Evolutionary conservation across 2,888 invertebrate species (phyloP).

Genomic region (Cynaeus angustus): DNA sequence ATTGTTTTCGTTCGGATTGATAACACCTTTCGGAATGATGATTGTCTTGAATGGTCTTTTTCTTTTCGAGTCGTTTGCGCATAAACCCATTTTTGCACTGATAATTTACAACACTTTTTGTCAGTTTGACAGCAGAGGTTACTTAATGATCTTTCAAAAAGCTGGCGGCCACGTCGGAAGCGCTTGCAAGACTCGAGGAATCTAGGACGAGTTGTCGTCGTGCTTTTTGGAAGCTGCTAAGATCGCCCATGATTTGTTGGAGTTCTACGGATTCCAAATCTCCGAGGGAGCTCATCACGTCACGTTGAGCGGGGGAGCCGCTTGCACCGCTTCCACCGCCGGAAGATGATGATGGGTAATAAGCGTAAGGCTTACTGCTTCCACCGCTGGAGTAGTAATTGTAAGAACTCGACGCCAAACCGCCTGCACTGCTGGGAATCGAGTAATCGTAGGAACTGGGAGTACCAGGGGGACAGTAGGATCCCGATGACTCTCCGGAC

Average conservation of each 20-base stretch:
- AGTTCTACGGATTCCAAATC: conserved; percentile 28
- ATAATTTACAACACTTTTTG: conserved; percentile 27
- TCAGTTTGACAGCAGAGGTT: conserved; percentile 31
- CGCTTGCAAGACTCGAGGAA: conserved; percentile 28
- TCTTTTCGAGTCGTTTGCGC: conserved; percentile 8
- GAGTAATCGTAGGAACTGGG: no score
- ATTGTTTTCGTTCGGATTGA: conserved; percentile 31
- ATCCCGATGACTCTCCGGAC: no score
- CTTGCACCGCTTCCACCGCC: background rate
- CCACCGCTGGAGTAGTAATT: no score
- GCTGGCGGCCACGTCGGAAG: conserved; percentile 21
- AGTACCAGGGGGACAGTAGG: no score
- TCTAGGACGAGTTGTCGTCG: conserved; percentile 30
- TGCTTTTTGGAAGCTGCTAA: conserved; percentile 15
- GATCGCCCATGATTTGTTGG: conserved; percentile 17
- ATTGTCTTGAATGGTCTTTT: conserved; percentile 23
- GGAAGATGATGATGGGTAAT: no score
- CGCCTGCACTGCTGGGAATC: no score
- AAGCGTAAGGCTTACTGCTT: no score
- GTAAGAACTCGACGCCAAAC: no score
- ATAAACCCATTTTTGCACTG: conserved; percentile 32
- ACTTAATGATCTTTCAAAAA: conserved; percentile 16
- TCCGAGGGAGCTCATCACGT: conserved; percentile 29
- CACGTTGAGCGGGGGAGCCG: conserved; percentile 4
- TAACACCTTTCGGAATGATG: conserved; percentile 36